Conservation (phyloP, 2,113 vertebrate species). For the Malaclemys terrapin region DNA sequence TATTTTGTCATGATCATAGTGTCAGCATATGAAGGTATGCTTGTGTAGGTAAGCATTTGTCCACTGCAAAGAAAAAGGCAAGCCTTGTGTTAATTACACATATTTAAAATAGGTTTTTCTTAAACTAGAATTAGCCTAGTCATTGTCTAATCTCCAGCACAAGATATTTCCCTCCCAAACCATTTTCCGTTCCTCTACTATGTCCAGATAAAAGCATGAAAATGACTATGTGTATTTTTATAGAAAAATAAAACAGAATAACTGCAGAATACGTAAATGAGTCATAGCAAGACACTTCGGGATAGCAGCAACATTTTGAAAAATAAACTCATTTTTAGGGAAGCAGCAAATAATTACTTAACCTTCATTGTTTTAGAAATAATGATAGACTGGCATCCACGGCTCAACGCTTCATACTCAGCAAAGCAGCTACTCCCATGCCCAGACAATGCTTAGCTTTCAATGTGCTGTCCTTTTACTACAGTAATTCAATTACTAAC, state of each 20-base stretch:
- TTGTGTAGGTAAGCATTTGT: neutral
- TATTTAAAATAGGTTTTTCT: neutral
- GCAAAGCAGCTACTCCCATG: neutral
- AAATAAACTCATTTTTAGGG: neutral
- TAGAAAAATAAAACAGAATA: neutral
- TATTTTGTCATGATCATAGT: neutral
- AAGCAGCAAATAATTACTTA: neutral
- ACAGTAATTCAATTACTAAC: neutral
- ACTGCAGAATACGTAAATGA: neutral
- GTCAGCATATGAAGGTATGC: neutral
- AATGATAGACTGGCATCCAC: neutral
- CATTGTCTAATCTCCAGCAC: neutral
- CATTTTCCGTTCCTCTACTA: neutral
- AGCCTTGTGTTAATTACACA: neutral
- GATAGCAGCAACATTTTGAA: neutral
- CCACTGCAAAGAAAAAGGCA: neutral
- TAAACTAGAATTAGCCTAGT: neutral
- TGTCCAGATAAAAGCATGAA: neutral
- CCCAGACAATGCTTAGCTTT: neutral
- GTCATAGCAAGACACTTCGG: fast-evolving
- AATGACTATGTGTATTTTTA: neutral
- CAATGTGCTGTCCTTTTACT: neutral
- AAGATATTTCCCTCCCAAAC: neutral
- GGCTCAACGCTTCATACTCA: neutral
- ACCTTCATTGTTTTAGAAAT: neutral